A percentile compares a stretch with the other conserved stretches of the same genome.
These are phyloP conservation scores for Morus bassanus DNA, from an alignment of 2,797 vertebrate species.

Conservation along the genomic window DNA sequence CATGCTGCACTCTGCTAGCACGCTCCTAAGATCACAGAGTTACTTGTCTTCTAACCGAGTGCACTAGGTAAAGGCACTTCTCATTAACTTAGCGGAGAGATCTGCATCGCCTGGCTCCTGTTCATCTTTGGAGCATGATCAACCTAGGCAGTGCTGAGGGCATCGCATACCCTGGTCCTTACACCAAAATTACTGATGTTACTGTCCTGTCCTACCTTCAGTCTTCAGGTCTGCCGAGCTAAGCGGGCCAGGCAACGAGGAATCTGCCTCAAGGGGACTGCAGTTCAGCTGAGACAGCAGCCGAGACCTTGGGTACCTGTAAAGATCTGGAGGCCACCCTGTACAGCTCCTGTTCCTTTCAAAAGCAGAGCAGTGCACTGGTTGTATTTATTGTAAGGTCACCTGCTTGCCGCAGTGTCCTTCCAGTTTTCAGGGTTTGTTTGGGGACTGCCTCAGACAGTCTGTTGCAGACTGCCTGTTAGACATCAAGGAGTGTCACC, in stretches of 20 bases:
- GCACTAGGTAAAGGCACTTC: not conserved
- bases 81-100: not conserved
- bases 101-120: not conserved
- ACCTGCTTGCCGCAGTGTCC: not conserved
- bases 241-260: not conserved
- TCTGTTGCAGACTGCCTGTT: not conserved
- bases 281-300: not conserved
- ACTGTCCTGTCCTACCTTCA: not conserved
- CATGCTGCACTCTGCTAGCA: not conserved
- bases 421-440: not conserved
- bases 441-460: not conserved
- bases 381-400: not conserved
- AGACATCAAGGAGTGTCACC: not conserved
- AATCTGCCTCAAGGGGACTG: not conserved
- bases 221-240: not conserved
- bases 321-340: not conserved
- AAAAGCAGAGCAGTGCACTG: not conserved
- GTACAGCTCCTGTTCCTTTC: not conserved
- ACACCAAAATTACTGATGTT: not conserved
- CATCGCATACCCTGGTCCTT: not conserved
- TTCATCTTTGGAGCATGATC: not conserved
- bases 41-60: rapidly evolving
- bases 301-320: not conserved
- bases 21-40: not conserved
- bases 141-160: not conserved